Percentiles rank a stretch among this genome's conserved stretches.
Evolutionary conservation across 2,113 vertebrate genomes (phyloP).

Genomic region (Odontesthes bonariensis): DNA sequence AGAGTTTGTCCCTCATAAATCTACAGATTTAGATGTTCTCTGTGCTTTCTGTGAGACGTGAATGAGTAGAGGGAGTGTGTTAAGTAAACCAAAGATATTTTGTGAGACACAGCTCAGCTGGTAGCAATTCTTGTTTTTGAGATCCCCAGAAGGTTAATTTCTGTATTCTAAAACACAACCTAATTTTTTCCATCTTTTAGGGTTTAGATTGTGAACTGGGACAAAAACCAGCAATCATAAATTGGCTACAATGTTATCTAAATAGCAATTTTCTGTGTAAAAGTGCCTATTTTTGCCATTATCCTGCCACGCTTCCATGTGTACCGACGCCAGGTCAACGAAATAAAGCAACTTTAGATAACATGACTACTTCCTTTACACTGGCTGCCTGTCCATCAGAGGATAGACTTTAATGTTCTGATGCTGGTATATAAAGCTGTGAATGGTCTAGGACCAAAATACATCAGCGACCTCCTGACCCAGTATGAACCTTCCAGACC

Average conservation of each 20-base stretch:
- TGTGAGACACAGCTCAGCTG: conserved; percentile 24
- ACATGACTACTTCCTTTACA: not conserved
- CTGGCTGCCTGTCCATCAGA: too few relatives aligned
- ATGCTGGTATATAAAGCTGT: too few relatives aligned
- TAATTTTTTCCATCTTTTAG: not conserved
- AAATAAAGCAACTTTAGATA: not conserved
- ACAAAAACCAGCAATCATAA: not conserved
- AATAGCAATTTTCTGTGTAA: not conserved
- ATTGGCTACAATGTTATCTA: not conserved
- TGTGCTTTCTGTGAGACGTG: conserved; percentile 44
- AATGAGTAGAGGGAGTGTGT: conserved; percentile 29
- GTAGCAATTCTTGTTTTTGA: not conserved
- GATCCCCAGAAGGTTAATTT: not conserved
- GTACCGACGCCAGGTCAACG: not conserved
- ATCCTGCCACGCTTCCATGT: not conserved
- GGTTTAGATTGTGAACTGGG: not conserved
- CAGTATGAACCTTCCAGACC: too few relatives aligned
- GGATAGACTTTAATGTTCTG: too few relatives aligned
- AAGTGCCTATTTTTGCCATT: not conserved
- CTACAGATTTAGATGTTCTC: conserved; percentile 22
- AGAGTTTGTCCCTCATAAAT: conserved; percentile 60
- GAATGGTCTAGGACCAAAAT: too few relatives aligned
- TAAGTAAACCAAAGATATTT: conserved; percentile 16
- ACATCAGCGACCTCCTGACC: too few relatives aligned
- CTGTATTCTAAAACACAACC: not conserved